These are phyloP conservation scores for Albula goreensis DNA, from an alignment of 2,113 vertebrate genomes.

Conservation along the genomic window DNA sequence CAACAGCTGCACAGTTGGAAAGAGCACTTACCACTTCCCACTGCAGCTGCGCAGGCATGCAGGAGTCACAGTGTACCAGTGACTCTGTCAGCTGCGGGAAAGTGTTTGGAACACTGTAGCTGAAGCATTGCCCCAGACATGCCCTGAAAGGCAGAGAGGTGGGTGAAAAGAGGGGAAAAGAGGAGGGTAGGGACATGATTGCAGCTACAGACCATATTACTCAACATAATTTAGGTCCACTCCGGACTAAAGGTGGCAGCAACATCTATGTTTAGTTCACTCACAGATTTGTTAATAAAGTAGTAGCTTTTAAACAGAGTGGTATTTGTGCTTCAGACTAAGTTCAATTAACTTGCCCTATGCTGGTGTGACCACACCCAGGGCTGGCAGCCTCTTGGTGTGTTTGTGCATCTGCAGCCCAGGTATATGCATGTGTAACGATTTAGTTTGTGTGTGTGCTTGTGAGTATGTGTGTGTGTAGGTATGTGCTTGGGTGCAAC, in stretches of 20 bases:
- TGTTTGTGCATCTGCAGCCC: neutral
- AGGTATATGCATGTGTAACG: neutral
- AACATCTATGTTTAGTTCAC: neutral
- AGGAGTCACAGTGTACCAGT: constrained; percentile 97
- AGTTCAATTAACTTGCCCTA: neutral
- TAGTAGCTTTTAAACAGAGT: neutral
- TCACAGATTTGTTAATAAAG: neutral
- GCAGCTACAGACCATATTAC: neutral
- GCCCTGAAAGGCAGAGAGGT: constrained; percentile 72
- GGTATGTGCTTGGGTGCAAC: neutral
- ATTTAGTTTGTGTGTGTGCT: neutral
- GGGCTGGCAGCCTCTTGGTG: no score
- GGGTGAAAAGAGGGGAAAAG: neutral
- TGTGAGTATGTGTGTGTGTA: neutral
- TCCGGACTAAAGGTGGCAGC: neutral
- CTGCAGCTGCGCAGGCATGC: constrained; percentile 93
- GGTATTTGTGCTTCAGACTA: neutral
- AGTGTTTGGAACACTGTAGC: constrained; percentile 98
- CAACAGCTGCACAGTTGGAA: no score
- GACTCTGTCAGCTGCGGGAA: constrained; percentile 97
- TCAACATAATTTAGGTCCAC: neutral
- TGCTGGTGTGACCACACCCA: neutral
- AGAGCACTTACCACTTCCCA: constrained; percentile 95
- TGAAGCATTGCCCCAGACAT: constrained; percentile 97
- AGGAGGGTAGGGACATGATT: neutral